These are phyloP conservation scores for Aptenodytes patagonicus DNA, from an alignment of 2,113 vertebrate genomes.

Conservation along the genomic window DNA sequence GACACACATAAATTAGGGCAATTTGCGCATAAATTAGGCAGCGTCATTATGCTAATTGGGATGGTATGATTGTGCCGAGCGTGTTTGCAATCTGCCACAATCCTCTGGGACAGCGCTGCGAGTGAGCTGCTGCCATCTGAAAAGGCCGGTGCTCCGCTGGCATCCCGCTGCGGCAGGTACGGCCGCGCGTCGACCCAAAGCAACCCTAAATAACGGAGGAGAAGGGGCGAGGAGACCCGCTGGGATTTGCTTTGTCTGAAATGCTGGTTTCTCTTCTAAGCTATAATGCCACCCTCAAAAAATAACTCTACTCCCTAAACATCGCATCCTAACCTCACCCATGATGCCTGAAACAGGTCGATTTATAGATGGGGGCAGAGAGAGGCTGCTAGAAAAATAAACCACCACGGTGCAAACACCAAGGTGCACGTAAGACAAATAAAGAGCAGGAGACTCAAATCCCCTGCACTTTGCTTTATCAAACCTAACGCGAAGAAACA, in stretches of 20 bases:
- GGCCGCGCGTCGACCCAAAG: accelerated
- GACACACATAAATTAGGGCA: slow-evolving; percentile 22
- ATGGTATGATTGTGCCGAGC: not conserved
- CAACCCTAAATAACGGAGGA: not conserved
- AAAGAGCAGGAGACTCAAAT: not conserved
- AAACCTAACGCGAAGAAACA: not conserved
- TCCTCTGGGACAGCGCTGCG: not conserved
- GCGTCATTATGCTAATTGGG: slow-evolving; percentile 27
- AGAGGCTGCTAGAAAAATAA: not conserved
- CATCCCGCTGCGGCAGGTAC: not conserved
- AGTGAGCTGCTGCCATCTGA: not conserved
- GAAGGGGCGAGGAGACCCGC: not conserved
- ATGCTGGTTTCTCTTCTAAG: not conserved
- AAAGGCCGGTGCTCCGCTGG: not conserved
- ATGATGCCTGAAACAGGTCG: accelerated
- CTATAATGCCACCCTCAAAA: not conserved
- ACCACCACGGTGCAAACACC: not conserved
- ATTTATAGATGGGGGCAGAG: not conserved
- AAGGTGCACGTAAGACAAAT: not conserved
- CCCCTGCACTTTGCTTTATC: not conserved
- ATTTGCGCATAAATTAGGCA: slow-evolving; percentile 41
- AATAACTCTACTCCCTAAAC: not conserved
- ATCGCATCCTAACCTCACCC: not conserved
- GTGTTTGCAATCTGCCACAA: slow-evolving; percentile 28
- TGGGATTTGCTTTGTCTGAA: not conserved